Percentiles rank a stretch among this genome's conserved stretches.
Conservation (phyloP, 2,888 invertebrate genomes). For the Gastrophysa polygoni region DNA sequence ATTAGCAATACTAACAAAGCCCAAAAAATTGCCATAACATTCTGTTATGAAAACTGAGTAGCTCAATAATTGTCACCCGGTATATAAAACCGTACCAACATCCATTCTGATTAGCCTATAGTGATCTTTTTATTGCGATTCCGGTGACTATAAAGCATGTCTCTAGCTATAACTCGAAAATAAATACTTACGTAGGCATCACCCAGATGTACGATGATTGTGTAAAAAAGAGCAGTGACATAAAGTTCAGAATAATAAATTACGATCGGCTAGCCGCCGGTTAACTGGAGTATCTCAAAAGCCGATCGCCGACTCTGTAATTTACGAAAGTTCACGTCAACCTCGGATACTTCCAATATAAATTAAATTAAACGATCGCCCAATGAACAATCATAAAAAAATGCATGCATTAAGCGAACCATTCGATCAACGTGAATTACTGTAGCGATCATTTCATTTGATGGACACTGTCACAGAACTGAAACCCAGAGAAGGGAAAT, state of each 20-base stretch:
- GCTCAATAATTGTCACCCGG: too few species aligned
- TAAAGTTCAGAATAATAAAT: conserved; percentile 47
- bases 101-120: conserved; percentile 9
- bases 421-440: not conserved
- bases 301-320: conserved; percentile 49
- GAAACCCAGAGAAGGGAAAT: too few species aligned
- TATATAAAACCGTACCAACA: conserved; percentile 6
- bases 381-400: conserved; percentile 26
- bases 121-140: conserved; percentile 1
- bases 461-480: too few species aligned
- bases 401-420: not conserved
- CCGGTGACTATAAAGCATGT: conserved; percentile 26
- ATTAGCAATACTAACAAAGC: too few species aligned
- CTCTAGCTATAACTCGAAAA: conserved; percentile 18
- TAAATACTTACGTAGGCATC: conserved; percentile 21
- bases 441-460: too few species aligned
- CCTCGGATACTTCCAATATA: conserved; percentile 38
- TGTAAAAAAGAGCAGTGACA: conserved; percentile 45
- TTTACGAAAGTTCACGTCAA: conserved; percentile 46
- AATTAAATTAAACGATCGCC: conserved; percentile 39
- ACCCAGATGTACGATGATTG: conserved; percentile 44
- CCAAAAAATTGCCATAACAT: too few species aligned
- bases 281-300: conserved; percentile 47
- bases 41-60: too few species aligned
- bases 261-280: conserved; percentile 46